Base-by-base conservation (phyloP, 2,888 invertebrate species). In the Nemotelus pantherinus region DNA sequence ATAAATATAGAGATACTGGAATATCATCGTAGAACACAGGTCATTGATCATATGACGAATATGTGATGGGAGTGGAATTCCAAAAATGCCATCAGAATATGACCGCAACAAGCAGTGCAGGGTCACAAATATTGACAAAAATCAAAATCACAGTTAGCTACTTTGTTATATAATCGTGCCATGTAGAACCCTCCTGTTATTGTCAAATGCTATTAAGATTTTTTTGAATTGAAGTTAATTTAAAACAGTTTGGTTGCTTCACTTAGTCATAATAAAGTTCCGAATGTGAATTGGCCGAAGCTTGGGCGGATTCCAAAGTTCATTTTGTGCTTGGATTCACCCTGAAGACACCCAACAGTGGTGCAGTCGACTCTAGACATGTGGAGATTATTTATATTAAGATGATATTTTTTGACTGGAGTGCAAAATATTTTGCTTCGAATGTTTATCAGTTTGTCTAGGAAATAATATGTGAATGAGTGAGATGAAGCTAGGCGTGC, bases 391-490 rank as follows among this genome's bases (percentile, higher is more conserved):
- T 25, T 25, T 25, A 25, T 25, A 55, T 55, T 70, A 7, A 57
- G 2, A 10, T 72, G 44, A 10, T 10, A 45, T 72, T 57, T 72
- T 72, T 70, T 72, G n/a, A 3, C 3, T 57, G 6, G 57, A 25
- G 25, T 44, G 71, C 45, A 6, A 9, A 70, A 72, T 58, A 57
- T 58, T 72, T 58, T 72, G 43, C 25, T 39, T 68, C 50, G 9
- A 41, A n/a, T 25, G 9, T 41, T 72, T 72, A 72, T 72, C 57
- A 72, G 57, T 53, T 9, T 43, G 71, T 72, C 71, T 58, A 58
- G 58, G 45, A 72, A 72, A 72, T 58, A 57, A 72, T 67, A 3
- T 43, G 63, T 25, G 43, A 63, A 9, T 25, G 60, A 60, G 41
- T 41, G 7, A 25, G 25, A 25, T 25, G 25, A 25, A 25, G 25